A percentile compares a stretch with the other conserved stretches of the same genome.
These are phyloP conservation scores for Manacus vitellinus DNA, from an alignment of 2,113 vertebrate species.

Conservation along the genomic window DNA sequence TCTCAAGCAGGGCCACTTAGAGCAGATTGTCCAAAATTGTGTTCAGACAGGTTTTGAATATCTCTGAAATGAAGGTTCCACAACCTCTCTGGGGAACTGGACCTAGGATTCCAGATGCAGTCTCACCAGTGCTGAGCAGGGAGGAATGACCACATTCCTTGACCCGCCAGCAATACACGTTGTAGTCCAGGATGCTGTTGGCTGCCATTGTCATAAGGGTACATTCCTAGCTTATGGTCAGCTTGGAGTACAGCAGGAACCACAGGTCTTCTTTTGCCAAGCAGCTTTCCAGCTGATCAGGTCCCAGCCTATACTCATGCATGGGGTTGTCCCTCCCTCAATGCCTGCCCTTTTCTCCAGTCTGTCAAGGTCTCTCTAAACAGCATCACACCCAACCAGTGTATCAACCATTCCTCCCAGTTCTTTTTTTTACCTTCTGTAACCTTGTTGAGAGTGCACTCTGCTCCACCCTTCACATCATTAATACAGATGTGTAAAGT, in stretches of 20 bases:
- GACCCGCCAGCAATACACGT: not conserved
- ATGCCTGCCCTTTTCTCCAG: not conserved
- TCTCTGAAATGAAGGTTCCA: not conserved
- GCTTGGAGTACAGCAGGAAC: not conserved
- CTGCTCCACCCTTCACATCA: not conserved
- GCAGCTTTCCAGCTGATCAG: not conserved
- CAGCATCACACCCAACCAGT: not conserved
- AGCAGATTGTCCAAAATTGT: not conserved
- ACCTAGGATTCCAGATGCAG: not conserved
- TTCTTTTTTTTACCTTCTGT: not conserved
- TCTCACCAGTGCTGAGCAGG: not conserved
- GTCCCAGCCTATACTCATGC: not conserved
- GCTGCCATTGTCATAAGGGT: not conserved
- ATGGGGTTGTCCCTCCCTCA: not conserved
- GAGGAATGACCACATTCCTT: not conserved
- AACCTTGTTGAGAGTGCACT: not conserved
- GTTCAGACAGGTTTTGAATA: not conserved
- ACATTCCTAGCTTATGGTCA: not conserved
- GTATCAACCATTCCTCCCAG: not conserved
- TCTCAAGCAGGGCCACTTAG: not conserved
- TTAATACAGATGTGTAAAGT: not conserved
- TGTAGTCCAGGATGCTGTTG: not conserved
- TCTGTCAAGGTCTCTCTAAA: not conserved
- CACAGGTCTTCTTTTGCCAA: not conserved
- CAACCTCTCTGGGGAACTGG: not conserved